These are phyloP conservation scores for Tapirus terrestris DNA, from an alignment of 2,113 vertebrate species.

Conservation along the genomic window DNA sequence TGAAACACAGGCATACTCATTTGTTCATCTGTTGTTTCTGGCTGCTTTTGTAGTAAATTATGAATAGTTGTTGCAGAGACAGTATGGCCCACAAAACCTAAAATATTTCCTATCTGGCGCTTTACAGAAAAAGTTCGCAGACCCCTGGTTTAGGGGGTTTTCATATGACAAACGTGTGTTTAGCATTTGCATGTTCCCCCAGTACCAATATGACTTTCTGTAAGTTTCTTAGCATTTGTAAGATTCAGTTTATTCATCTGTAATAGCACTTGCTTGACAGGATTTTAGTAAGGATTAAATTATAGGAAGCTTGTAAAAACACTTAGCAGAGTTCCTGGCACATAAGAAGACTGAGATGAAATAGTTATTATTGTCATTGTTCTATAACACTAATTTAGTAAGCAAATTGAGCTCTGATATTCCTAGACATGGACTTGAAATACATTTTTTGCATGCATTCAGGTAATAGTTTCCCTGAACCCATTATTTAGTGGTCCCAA, in stretches of 20 bases:
- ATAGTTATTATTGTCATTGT: background rate
- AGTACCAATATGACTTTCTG: background rate
- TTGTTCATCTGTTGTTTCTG: background rate
- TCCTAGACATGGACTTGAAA: background rate
- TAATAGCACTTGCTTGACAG: background rate
- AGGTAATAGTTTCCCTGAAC: background rate
- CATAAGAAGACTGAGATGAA: background rate
- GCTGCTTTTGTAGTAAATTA: background rate
- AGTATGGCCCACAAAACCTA: background rate
- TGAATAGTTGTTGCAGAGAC: background rate
- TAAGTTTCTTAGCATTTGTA: constrained; percentile 20
- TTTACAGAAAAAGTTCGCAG: background rate
- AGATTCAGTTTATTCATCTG: background rate
- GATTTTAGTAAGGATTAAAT: background rate
- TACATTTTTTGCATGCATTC: background rate
- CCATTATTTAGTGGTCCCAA: background rate
- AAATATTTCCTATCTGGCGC: background rate
- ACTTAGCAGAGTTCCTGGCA: background rate
- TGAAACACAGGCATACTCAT: background rate
- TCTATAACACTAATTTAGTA: background rate
- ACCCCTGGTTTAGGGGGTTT: background rate
- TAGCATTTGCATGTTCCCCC: background rate
- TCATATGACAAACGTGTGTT: background rate
- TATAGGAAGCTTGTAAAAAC: background rate
- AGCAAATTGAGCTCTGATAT: background rate